A percentile compares a stretch with the other conserved stretches of the same genome.
Evolutionary conservation across 2,113 vertebrate species (phyloP).

Genomic region (Hemiprocne comata): DNA sequence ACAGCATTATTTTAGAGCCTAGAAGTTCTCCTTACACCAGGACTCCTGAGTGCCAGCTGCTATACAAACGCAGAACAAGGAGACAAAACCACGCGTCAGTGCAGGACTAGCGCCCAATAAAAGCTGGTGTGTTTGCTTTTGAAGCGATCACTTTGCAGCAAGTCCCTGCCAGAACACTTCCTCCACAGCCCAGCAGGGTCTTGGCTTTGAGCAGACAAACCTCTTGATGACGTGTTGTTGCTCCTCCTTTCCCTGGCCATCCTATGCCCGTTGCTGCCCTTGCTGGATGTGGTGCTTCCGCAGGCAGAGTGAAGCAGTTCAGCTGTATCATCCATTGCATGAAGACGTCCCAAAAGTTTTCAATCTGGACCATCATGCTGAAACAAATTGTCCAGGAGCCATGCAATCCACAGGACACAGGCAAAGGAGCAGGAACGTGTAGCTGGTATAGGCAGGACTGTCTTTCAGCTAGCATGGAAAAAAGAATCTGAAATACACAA

Average conservation of each 20-base stretch:
- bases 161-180: background rate
- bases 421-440: background rate
- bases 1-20: background rate
- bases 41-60: background rate
- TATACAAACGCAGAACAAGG: background rate
- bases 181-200: rapidly evolving
- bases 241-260: background rate
- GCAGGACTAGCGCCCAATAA: background rate
- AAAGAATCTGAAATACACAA: background rate
- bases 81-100: background rate
- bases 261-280: background rate
- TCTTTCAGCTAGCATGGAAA: background rate
- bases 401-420: background rate
- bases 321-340: background rate
- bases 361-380: background rate
- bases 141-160: background rate
- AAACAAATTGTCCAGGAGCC: background rate
- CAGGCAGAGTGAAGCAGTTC: background rate
- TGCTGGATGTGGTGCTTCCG: background rate
- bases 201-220: background rate
- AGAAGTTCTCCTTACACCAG: background rate
- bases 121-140: background rate
- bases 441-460: background rate
- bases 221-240: rapidly evolving
- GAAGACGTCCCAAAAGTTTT: background rate